A percentile compares a stretch with the other conserved stretches of the same genome.
phyloP scores from a whole-genome alignment of 2,797 vertebrate genomes.

The Eidolon dupreanum region DNA sequence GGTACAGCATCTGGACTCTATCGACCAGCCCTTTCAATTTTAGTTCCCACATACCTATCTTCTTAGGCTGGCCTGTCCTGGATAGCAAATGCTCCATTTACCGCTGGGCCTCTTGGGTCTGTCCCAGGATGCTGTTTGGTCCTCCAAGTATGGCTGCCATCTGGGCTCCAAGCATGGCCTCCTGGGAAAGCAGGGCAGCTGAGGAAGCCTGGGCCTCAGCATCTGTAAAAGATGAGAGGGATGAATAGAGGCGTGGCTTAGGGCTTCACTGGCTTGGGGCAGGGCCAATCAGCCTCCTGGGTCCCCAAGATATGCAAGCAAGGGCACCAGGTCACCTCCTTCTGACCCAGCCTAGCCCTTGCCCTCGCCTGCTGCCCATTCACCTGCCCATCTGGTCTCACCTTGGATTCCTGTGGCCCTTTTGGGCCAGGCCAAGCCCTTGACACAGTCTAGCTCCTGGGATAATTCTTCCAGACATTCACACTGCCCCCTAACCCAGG shows the following conservation, averaged over 20 bases:
- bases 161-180: conserved; percentile 84
- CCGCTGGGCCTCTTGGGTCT: conserved; percentile 75
- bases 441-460: neutral
- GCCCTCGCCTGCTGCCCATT: neutral
- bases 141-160: conserved; percentile 81
- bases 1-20: conserved; percentile 82
- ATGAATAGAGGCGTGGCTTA: neutral
- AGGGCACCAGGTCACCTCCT: neutral
- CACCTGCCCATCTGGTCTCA: neutral
- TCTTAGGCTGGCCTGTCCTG: conserved; percentile 77
- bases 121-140: conserved; percentile 80
- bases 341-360: neutral
- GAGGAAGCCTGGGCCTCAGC: conserved; percentile 79
- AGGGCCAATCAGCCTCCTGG: neutral
- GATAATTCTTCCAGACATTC: neutral
- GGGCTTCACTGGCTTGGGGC: neutral
- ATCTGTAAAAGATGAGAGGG: conserved; percentile 83
- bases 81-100: conserved; percentile 80
- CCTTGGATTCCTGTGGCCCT: neutral
- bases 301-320: neutral
- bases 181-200: conserved; percentile 80
- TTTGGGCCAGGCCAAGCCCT: neutral
- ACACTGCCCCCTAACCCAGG: conserved; percentile 80
- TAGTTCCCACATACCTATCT: conserved; percentile 83
- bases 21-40: conserved; percentile 86